phyloP scores from a whole-genome alignment of 2,113 vertebrate genomes.

The Embiotoca jacksoni region DNA sequence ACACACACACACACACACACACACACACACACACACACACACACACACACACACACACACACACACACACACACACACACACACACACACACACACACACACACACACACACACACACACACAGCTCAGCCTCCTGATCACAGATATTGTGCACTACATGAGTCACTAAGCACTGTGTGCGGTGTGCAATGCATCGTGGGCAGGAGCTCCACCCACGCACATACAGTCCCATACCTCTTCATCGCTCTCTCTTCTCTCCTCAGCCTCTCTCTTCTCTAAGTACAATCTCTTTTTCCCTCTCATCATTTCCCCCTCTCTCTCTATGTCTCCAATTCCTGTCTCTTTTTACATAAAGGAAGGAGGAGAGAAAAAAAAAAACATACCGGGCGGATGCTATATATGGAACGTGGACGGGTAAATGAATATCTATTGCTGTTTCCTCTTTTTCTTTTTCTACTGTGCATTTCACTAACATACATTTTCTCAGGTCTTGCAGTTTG shows the following conservation, averaged over 20 bases:
- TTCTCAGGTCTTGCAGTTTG: slow-evolving; percentile 33
- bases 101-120: slow-evolving; percentile 45
- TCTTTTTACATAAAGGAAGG: slow-evolving; percentile 55
- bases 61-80: slow-evolving; percentile 15
- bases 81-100: slow-evolving; percentile 40
- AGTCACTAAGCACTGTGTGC: slow-evolving; percentile 83
- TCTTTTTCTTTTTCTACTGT: slow-evolving; percentile 43
- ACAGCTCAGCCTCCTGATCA: slow-evolving; percentile 76
- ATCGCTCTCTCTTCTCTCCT: slow-evolving; percentile 60
- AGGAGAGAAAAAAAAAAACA: slow-evolving; percentile 41
- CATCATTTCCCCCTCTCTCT: slow-evolving; percentile 31
- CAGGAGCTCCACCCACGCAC: slow-evolving; percentile 81
- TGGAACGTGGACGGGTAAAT: slow-evolving; percentile 62
- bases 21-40: slow-evolving; percentile 53
- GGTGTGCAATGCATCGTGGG: slow-evolving; percentile 82
- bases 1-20: slow-evolving; percentile 14
- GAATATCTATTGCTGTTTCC: slow-evolving; percentile 61
- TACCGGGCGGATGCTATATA: slow-evolving; percentile 61
- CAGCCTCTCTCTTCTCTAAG: slow-evolving; percentile 44
- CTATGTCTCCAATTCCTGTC: slow-evolving; percentile 31
- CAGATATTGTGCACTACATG: slow-evolving; percentile 84
- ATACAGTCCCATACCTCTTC: slow-evolving; percentile 73
- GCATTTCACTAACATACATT: slow-evolving; percentile 41
- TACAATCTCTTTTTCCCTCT: slow-evolving; percentile 31
- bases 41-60: slow-evolving; percentile 23